Evolutionary conservation across 2,797 vertebrate genomes (phyloP), one percentile per base, ranked within the genome.

Genomic region (Rachycentron canadum): DNA sequence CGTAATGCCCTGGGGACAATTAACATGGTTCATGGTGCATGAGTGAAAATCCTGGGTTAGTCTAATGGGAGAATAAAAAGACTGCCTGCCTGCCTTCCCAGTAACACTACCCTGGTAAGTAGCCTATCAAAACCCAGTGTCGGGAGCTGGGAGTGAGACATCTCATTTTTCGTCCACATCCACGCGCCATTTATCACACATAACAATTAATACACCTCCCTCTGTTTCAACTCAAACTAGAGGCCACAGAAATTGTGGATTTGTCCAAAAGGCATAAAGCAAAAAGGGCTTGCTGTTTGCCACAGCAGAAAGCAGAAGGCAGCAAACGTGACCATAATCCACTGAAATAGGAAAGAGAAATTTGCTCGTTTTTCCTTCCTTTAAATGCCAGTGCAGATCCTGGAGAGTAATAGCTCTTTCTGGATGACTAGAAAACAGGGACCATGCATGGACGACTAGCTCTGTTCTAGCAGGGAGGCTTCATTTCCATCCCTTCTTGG

Each of bases 11-110:
- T 25, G 41, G 90, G 87, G 92, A 91, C 90, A 93, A 93, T 94
- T 93, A 94, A 88, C 88, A 91, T 89, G 90, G 89, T 92, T 92
- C 88, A 92, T 89, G 89, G 89, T 91, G 90, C 91, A 90, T 91
- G 91, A 91, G 89, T 89, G 89, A 93, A 90, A 91, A 93, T 90
- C 88, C 88, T 78, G 86, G 84, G 83, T 83, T 89, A 76, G 85
- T 84, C 86, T 90, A 89, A 92, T 88, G 87, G 90, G 88, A 89
- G 84, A 90, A 91, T 82, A 89, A 91, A 90, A 90, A 85, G 85
- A 85, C 63, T 70, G 86, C 79, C 70, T 69, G 78, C 79, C 76
- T 84, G 80, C 80, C 71, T 77, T 76, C 75, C 84, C 77, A 79
- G 82, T 82, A 87, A 87, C 81, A 83, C 79, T 64, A 71, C 58